phyloP scores from a whole-genome alignment of 2,797 vertebrate genomes.

The Oreortyx pictus region DNA sequence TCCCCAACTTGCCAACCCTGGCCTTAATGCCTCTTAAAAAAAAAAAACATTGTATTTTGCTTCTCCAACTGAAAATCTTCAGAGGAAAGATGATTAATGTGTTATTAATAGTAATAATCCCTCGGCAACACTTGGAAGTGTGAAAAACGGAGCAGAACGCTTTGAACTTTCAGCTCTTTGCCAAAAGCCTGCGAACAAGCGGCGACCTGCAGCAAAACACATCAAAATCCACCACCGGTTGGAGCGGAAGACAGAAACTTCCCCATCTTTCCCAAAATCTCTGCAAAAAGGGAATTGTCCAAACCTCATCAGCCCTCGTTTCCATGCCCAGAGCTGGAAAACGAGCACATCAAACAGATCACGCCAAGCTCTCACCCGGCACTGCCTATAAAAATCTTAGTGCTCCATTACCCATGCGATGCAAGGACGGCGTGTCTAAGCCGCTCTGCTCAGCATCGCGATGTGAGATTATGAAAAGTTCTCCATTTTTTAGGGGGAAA shows the following conservation, averaged over 20 bases:
- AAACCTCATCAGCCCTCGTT: neutral
- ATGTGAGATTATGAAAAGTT: no score
- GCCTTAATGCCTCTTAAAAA: neutral
- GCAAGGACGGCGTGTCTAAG: no score
- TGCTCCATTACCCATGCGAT: no score
- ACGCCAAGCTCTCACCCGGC: neutral
- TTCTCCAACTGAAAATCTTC: neutral
- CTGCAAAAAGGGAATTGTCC: neutral
- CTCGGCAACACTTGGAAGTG: neutral
- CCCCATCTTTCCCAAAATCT: rapidly evolving
- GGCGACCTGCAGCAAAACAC: neutral
- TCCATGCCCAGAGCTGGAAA: rapidly evolving
- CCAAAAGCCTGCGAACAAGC: neutral
- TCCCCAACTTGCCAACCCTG: rapidly evolving
- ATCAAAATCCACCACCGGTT: rapidly evolving
- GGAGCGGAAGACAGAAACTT: rapidly evolving
- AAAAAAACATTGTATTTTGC: neutral
- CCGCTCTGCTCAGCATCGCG: no score
- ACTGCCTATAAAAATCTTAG: neutral
- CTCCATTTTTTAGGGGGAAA: no score
- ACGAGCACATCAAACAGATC: neutral
- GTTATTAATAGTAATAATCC: neutral
- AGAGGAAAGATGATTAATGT: neutral
- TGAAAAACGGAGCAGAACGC: neutral
- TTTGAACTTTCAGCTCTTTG: neutral